Evolutionary conservation across 2,888 invertebrate species (phyloP).

Genomic region (Caenorhabditis parvicauda): DNA sequence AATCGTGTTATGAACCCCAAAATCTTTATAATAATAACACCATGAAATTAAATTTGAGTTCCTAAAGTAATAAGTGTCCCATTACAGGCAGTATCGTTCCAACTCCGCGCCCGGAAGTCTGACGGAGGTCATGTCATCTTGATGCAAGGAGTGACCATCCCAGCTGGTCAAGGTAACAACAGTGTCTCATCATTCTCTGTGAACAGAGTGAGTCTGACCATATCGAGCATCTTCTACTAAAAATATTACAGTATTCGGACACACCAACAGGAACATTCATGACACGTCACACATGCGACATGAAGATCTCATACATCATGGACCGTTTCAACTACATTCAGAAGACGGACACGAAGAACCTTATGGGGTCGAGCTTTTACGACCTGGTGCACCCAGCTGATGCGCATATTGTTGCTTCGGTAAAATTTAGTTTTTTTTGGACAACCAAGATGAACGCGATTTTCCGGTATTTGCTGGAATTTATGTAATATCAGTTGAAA

Average conservation of each 20-base stretch:
- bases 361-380: constrained; percentile 58
- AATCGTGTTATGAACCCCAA: not conserved
- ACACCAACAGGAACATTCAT: constrained; percentile 49
- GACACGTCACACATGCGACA: constrained; percentile 60
- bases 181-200: constrained; percentile 6
- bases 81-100: constrained; percentile 43
- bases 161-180: constrained; percentile 53
- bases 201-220: too few species aligned
- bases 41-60: not conserved
- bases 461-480: not conserved
- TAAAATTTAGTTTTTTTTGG: too few species aligned
- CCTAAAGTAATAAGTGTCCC: not conserved
- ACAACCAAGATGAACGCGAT: not conserved
- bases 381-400: constrained; percentile 59
- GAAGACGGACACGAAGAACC: constrained; percentile 43
- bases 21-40: not conserved
- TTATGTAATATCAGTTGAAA: not conserved
- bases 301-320: constrained; percentile 49
- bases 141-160: constrained; percentile 48
- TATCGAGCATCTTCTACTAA: not conserved
- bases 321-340: constrained; percentile 39
- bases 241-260: constrained; percentile 33
- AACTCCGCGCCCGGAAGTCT: constrained; percentile 37
- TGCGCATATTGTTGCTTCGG: constrained; percentile 28
- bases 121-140: constrained; percentile 41